Evolutionary conservation across 1,140 invertebrate species (phyloP).

Genomic region (Apis mellifera): Amel_HAv3.1 CM009936.2:15200501-15201000

Average conservation of each 20-base stretch:
- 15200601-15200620: constrained; percentile 51
- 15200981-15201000: constrained; percentile 44
- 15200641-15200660: constrained; percentile 25
- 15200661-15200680: constrained; percentile 4
- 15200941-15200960: constrained; percentile 70
- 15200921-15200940: constrained; percentile 73
- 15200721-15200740: constrained; percentile 2
- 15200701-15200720: not conserved
- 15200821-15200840: not conserved
- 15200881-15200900: constrained; percentile 46
- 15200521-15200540: constrained; percentile 80
- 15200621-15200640: too few species aligned
- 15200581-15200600: constrained; percentile 76
- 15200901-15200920: not conserved
- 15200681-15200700: not conserved
- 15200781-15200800: too few species aligned
- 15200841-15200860: constrained; percentile 47
- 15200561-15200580: constrained; percentile 76
- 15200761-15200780: not conserved
- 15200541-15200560: constrained; percentile 78
- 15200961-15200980: constrained; percentile 51
- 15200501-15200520: constrained; percentile 79
- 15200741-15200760: not conserved
- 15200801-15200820: too few species aligned
- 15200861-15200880: constrained; percentile 71